Base-by-base conservation (phyloP, 2,888 invertebrate species). In the Drosophila borealis region DNA sequence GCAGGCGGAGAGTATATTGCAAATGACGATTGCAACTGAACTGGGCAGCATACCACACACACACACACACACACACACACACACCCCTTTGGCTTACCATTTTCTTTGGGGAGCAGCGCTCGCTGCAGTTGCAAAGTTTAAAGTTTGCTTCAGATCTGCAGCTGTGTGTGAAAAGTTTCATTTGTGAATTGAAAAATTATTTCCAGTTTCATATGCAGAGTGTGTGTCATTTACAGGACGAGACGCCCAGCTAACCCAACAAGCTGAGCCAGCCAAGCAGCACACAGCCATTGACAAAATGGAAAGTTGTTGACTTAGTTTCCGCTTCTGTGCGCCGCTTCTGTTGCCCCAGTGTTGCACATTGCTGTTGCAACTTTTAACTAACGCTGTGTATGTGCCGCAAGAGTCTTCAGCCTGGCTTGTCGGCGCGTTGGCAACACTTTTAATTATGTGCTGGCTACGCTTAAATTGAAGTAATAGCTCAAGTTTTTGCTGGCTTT, bases 171-270 rank as follows among this genome's bases (percentile, higher is more conserved):
- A 74, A 83, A 88, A 86, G 83, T 83, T 88, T 85, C 88, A 86
- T 88, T 85, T 88, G 82, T 74, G 88, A 80, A 83, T 88, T 83
- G 83, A 81, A 87, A 88, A 88, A 88, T 80, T 78, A 74, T 88
- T 84, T 86, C 56, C 48, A 74, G 78, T 74, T 83, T 74, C 84
- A 75, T 80, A 83, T 88, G 81, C 74, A 83, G 80, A 83, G 45
- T 51, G 78, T 73, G 80, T 71, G 87, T 74, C 88, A 80, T 71
- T 86, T 86, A 56, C 86, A 82, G 74, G 45, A 37, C 42, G 42
- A 44, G 41, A 29, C 29, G 25, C 36, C 17, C 48, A 51, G 29
- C 55, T 67, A 61, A 59, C 42, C 51, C 54, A 71, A 42, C 33
- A 49, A 61, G 10, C 61, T 44, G 50, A 57, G 53, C 36, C 46